Base-by-base conservation (phyloP, 1,140 invertebrate genomes). In the Gonatopus flavifemur region DNA sequence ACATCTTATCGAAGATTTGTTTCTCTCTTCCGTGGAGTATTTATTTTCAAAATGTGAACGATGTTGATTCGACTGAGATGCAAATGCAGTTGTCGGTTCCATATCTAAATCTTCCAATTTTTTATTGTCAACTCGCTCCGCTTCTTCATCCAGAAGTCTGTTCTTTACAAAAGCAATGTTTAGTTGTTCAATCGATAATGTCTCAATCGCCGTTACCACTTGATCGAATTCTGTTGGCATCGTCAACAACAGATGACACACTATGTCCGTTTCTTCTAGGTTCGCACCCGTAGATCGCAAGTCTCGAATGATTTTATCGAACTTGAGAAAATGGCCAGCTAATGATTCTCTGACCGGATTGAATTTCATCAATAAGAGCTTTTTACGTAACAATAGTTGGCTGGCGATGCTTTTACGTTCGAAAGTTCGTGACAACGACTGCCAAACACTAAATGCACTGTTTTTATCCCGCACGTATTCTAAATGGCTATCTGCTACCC, bases 401-500 rank as follows among this genome's bases (percentile, higher is more conserved):
- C 21, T 48, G n/a, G 43, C 39, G 1, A 53, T 37, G n/a, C 37
- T 35, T 44, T 52, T 50, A 12, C 25, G 22, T 44, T 55, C 52
- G 40, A 55, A 59, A 9, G 36, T 49, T 8, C 12, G 16, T 13
- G 12, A 20, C 13, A 55, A 38, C 1, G 9, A 7, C 12, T 24
- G 30, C 47, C 43, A 51, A 20, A 60, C 47, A 1, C 28, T 25
- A 13, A 18, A 43, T 0, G 51, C 19, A 13, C 42, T 52, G 3
- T 33, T 15, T n/a, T 30, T 36, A 21, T 54, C 48, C 18, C 54
- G 54, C 3, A 40, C 49, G 20, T 55, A 61, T 33, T 55, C 55
- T 7, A 57, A 22, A 30, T 57, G 52, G 24, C 41, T 49, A 22
- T 58, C 55, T 8, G 49, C 42, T 28, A 61, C 47, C 6, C 44